Evolutionary conservation across 2,113 vertebrate genomes (phyloP).

Genomic region (Nothobranchius furzeri): DNA sequence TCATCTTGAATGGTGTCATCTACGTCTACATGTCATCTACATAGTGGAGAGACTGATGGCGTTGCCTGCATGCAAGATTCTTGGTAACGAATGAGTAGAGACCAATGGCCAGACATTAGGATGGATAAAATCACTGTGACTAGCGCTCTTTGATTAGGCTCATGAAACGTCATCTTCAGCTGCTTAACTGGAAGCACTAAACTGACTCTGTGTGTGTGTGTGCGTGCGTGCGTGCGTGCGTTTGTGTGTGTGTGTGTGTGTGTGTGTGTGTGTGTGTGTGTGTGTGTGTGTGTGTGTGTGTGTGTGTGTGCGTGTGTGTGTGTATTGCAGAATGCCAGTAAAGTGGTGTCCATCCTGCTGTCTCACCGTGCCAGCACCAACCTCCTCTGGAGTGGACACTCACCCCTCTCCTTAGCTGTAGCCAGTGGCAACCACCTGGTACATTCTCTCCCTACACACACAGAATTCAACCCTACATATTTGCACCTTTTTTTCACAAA

Average conservation of each 20-base stretch:
- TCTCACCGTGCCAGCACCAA: conserved; percentile 79
- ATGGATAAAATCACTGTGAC: background rate
- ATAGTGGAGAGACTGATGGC: background rate
- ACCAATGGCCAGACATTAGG: background rate
- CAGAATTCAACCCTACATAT: conserved; percentile 8
- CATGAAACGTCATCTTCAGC: too few species aligned
- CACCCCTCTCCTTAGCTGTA: conserved; percentile 87
- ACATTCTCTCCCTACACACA: background rate
- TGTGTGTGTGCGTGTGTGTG: conserved; percentile 80
- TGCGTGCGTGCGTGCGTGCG: too few species aligned
- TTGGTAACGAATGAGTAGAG: too few species aligned
- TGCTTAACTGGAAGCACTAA: too few species aligned
- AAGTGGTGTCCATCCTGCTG: conserved; percentile 81
- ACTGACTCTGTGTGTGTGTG: too few species aligned
- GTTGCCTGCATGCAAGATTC: background rate
- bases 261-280: too few species aligned
- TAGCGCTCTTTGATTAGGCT: too few species aligned
- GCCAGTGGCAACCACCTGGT: conserved; percentile 87
- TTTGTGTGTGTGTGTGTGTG: too few species aligned
- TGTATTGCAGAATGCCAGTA: conserved; percentile 74
- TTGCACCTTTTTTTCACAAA: background rate
- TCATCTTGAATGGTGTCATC: background rate
- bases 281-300: too few species aligned
- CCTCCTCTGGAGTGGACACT: conserved; percentile 87
- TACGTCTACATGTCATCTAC: background rate